phyloP scores from a whole-genome alignment of 1,140 invertebrate species.

The Eulimnadia texana region DNA sequence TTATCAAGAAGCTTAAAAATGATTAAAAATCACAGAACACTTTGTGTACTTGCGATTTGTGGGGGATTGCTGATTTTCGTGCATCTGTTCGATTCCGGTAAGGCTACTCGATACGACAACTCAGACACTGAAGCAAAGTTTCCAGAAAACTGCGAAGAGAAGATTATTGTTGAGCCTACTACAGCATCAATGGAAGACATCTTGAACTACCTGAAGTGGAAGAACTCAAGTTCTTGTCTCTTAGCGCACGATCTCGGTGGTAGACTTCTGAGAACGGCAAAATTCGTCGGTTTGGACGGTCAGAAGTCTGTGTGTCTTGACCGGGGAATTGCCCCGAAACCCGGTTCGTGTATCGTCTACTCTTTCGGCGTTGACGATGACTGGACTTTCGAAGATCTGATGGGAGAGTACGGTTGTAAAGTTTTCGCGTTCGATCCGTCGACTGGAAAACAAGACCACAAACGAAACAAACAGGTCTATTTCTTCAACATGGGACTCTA shows the following conservation, averaged over 20 bases:
- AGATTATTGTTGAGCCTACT: too few relatives aligned
- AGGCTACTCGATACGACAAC: too few relatives aligned
- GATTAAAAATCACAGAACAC: too few relatives aligned
- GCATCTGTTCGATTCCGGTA: too few relatives aligned
- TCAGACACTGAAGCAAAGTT: too few relatives aligned
- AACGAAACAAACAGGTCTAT: not conserved
- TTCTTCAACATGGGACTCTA: conserved; percentile 12
- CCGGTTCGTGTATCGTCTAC: conserved; percentile 19
- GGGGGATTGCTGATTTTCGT: too few relatives aligned
- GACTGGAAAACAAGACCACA: too few relatives aligned
- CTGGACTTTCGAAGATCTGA: conserved; percentile 23
- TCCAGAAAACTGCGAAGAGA: too few relatives aligned
- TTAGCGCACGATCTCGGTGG: not conserved
- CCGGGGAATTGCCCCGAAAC: conserved; percentile 2
- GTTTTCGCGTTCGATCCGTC: conserved; percentile 23
- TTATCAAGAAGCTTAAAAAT: too few relatives aligned
- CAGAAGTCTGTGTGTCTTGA: conserved; percentile 15
- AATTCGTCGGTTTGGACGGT: not conserved
- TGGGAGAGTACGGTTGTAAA: conserved; percentile 21
- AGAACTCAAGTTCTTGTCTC: not conserved
- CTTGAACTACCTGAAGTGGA: not conserved
- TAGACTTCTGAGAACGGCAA: not conserved
- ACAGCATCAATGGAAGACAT: not conserved
- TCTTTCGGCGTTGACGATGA: conserved; percentile 23
- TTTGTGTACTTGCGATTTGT: too few relatives aligned